phyloP scores from a whole-genome alignment of 2,888 invertebrate species.

The Drosophila atroscutellata region DNA sequence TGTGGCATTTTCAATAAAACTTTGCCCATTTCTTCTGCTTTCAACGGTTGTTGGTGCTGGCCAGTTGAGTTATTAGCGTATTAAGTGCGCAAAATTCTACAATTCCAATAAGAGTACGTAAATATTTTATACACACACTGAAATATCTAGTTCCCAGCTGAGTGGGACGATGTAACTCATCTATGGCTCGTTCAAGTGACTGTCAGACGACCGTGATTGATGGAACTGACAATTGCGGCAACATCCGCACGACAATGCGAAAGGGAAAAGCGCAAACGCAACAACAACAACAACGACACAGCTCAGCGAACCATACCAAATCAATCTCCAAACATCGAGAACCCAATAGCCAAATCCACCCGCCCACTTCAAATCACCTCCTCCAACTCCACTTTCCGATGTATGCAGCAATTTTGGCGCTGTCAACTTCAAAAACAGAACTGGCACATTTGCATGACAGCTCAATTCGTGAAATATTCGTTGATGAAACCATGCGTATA shows the following conservation, averaged over 20 bases:
- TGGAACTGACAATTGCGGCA: conserved; percentile 77
- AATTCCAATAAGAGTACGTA: conserved; percentile 11
- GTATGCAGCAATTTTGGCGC: conserved; percentile 72
- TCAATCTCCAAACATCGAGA: conserved; percentile 47
- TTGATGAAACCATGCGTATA: conserved; percentile 29
- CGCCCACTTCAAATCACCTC: neutral
- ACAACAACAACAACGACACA: neutral
- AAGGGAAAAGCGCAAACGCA: conserved; percentile 37
- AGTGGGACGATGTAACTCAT: conserved; percentile 24
- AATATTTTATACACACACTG: neutral
- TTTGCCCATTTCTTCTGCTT: conserved; percentile 72
- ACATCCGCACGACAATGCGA: conserved; percentile 35
- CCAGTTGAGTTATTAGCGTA: conserved; percentile 74
- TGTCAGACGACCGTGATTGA: conserved; percentile 71
- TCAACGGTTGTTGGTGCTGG: conserved; percentile 12
- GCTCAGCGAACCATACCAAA: conserved; percentile 31
- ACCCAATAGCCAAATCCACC: conserved; percentile 11
- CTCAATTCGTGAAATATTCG: conserved; percentile 79
- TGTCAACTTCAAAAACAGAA: conserved; percentile 79
- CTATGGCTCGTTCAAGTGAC: conserved; percentile 46
- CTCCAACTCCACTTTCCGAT: conserved; percentile 29
- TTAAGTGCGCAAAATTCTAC: conserved; percentile 62
- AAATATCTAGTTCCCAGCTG: neutral
- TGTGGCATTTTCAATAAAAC: conserved; percentile 81
- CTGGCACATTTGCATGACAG: conserved; percentile 81